Base-by-base conservation (phyloP, 2,888 invertebrate genomes). In the Drosophila robusta region DNA sequence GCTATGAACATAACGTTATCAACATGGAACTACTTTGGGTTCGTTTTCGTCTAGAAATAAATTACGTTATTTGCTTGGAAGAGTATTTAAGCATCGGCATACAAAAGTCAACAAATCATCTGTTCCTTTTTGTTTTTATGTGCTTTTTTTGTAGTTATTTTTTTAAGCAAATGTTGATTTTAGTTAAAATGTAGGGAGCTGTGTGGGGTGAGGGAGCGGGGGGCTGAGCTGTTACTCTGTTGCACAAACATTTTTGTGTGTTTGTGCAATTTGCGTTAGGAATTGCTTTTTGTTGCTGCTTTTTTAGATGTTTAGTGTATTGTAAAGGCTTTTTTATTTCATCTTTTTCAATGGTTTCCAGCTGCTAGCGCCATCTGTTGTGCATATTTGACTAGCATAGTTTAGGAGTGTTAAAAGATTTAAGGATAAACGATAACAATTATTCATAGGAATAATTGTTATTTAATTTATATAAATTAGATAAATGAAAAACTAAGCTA, bases 81-180 rank as follows among this genome's bases (percentile, higher is more conserved):
- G 34, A 12, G 34, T 34, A 34, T 34, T 34, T 4, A 34, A 12
- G 4, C 11, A 4, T 12, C 34, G 34, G 4, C 34, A 12, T 34
- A 12, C 5, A 12, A 11, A 34, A 34, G 12, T 34, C 5, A 29
- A 29, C 29, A 29, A 22, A 22, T 34, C 12, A 34, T 12, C 34
- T 11, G 4, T 34, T 34, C 12, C 34, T 12, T 12, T 34, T 34
- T 4, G 34, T 1, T 34, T 34, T 12, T 45, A 12, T 65, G 41
- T 38, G 22, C 38, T 60, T 39, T 52, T 45, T 29, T 29, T 29
- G 8, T 14, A 34, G 36, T 22, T 24, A 24, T 49, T 49, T 56
- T 44, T 55, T 57, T 56, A 39, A 26, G 41, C 45, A 70, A 66
- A 70, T 78, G 78, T 78, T 77, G 70, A 78, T 58, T 78, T 77